phyloP scores from a whole-genome alignment of 2,888 invertebrate species.

The Tachina lurida region DNA sequence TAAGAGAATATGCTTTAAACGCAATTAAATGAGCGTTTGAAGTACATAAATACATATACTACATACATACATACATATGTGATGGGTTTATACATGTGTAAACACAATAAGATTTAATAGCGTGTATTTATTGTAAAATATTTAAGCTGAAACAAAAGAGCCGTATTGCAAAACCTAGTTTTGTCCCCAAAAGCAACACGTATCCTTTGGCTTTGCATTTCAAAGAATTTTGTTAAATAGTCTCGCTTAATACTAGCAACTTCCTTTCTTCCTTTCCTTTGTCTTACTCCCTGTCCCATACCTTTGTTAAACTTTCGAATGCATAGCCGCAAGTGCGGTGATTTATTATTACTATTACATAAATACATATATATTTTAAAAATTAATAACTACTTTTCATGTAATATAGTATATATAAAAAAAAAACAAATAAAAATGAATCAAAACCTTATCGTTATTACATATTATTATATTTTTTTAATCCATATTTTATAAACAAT shows the following conservation, averaged over 20 bases:
- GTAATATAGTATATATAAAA: conserved; percentile 55
- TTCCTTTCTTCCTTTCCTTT: not conserved
- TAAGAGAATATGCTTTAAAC: conserved; percentile 28
- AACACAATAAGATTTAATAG: conserved; percentile 34
- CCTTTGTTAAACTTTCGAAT: conserved; percentile 48
- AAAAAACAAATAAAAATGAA: conserved; percentile 25
- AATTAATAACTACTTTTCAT: conserved; percentile 57
- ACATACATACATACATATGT: not conserved
- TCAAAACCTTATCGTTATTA: conserved; percentile 63
- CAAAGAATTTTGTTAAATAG: conserved; percentile 50
- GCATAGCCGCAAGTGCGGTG: conserved; percentile 60
- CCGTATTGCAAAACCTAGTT: conserved; percentile 65
- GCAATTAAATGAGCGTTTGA: conserved; percentile 20
- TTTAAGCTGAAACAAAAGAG: conserved; percentile 18
- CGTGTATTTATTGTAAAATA: conserved; percentile 60
- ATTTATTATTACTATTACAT: conserved; percentile 54
- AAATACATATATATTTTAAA: conserved; percentile 53
- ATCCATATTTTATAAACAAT: conserved; percentile 51
- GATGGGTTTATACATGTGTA: conserved; percentile 46
- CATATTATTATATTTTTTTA: conserved; percentile 60
- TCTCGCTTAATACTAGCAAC: conserved; percentile 4
- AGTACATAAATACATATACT: not conserved
- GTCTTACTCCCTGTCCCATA: not conserved
- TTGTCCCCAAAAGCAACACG: conserved; percentile 44
- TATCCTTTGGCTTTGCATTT: conserved; percentile 66